Base-by-base conservation (phyloP, 2,113 vertebrate species). In the Pachycephala philippinensis region DNA sequence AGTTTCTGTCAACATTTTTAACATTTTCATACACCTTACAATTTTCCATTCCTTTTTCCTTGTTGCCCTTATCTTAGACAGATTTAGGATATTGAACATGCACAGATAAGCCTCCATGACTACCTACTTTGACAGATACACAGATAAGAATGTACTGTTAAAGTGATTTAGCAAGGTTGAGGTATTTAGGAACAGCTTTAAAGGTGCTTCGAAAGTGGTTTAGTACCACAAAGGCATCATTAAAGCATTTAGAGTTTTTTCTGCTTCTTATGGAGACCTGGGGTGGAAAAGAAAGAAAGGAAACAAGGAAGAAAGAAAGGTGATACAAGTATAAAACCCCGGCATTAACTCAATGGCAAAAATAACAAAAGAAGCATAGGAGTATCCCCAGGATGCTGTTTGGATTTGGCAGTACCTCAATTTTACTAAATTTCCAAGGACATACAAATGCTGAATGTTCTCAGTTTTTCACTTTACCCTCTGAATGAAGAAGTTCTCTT, bases 71-170 rank as follows among this genome's bases (percentile, higher is more conserved):
- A 97, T 96, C 96, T 94, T 54, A 69, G 85, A 92, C 82, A 96
- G 93, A 87, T 95, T 94, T 94, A 97, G 90, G 94, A 96, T 88
- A 95, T 89, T 89, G 96, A 93, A 92, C 95, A 92, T 81, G 68
- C 86, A 95, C 64, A 95, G 96, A 97, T 97, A 97, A 97, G 90
- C 69, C 40, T 87, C 76, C 92, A 92, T 92, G 93, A 86, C 93
- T 94, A 96, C 95, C 76, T 90, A 3, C 92, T 96, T 94, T 93
- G 96, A 95, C 96, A 92, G 93, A 96, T 95, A 96, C 92, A 89
- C 85, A 96, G 96, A 96, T 97, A 96, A 96, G 88, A 92, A 88
- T 45, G 76, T 30, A 68, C 68, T 81, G 88, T 94, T 96, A 81
- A 66, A 88, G 83, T 93, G 92, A 96, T 95, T 95, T 96, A 94